Percentiles rank a stretch among this genome's conserved stretches.
Evolutionary conservation across 1,140 invertebrate genomes (phyloP).

Genomic region (Drosophila micromelanica): DNA sequence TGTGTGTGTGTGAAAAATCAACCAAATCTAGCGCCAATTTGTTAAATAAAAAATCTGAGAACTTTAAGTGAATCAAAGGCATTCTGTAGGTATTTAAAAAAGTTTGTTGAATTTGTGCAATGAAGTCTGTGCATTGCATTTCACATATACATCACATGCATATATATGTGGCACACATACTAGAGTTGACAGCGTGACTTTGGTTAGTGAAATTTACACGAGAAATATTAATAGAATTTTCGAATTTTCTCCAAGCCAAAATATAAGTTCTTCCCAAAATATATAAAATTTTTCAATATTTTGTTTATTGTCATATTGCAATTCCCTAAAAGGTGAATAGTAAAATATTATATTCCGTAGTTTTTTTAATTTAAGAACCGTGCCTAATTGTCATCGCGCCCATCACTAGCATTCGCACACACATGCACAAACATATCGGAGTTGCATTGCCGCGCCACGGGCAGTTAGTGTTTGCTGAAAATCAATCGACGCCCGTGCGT

Average conservation of each 20-base stretch:
- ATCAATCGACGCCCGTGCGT: slow-evolving; percentile 60
- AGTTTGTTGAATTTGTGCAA: slow-evolving; percentile 4
- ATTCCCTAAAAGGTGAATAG: background rate
- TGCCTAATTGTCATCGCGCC: background rate
- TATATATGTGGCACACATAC: slow-evolving; percentile 44
- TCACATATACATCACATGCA: slow-evolving; percentile 22
- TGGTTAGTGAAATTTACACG: background rate
- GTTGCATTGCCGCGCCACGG: slow-evolving; percentile 66
- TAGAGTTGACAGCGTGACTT: slow-evolving; percentile 36
- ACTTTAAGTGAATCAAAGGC: background rate
- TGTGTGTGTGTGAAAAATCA: slow-evolving; percentile 28
- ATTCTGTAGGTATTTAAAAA: slow-evolving; percentile 9
- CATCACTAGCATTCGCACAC: slow-evolving; percentile 34
- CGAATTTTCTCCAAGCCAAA: background rate
- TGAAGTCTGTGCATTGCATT: slow-evolving; percentile 18
- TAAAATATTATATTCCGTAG: background rate
- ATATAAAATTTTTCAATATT: background rate
- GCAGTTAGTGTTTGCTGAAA: slow-evolving; percentile 58
- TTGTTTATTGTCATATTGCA: background rate
- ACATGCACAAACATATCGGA: slow-evolving; percentile 22
- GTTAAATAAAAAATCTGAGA: background rate
- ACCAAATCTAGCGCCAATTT: slow-evolving; percentile 39
- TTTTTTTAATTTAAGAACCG: background rate
- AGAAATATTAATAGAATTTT: background rate
- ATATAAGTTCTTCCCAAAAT: background rate